Evolutionary conservation across 2,888 invertebrate genomes (phyloP), one percentile per base, ranked within the genome.

Genomic region (Caenorhabditis drosophilae): DNA sequence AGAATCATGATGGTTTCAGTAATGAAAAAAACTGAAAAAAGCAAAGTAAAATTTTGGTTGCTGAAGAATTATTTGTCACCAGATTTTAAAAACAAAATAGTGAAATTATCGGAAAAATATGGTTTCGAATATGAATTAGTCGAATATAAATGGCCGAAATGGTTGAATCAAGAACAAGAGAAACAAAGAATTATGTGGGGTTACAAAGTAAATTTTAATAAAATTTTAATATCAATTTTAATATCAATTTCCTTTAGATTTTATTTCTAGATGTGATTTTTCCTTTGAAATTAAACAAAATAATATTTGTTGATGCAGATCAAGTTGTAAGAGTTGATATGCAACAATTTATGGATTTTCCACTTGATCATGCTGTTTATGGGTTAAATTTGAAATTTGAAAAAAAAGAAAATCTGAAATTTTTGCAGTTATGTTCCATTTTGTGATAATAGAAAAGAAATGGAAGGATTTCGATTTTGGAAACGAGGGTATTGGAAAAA

Each of bases 381-480:
- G 80, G 75, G 76, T 75, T 26, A 27, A 55, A 7, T 12, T 16
- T 49, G 2, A 4, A 22, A 27, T 20, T 16, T 48, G 6, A 27
- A 16, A 2, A 26, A 2, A 45, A 16, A 26, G 16, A n/a, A 45
- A 3, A 2, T n/a, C 12, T 27, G 27, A 6, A 9, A 34, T 7
- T 20, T n/a, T 73, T 52, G 22, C 53, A 78, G 95, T 0, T 98
- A 98, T 84, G 95, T 96, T 0, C 98, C 98, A 0, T 98, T 98
- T 88, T 99, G 98, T 86, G 94, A 96, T 77, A 93, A 93, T 64
- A 89, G 96, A 55, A 91, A 88, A 76, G 96, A 98, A 85, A 98
- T 99, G 97, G 98, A 99, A 85, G 98, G 98, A 3, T 99, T 95
- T 84, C 89, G 86, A 82, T 99, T 99, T 87, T 99, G 98, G 98